Evolutionary conservation across 2,113 vertebrate genomes (phyloP).

Genomic region (Charina bottae): DNA sequence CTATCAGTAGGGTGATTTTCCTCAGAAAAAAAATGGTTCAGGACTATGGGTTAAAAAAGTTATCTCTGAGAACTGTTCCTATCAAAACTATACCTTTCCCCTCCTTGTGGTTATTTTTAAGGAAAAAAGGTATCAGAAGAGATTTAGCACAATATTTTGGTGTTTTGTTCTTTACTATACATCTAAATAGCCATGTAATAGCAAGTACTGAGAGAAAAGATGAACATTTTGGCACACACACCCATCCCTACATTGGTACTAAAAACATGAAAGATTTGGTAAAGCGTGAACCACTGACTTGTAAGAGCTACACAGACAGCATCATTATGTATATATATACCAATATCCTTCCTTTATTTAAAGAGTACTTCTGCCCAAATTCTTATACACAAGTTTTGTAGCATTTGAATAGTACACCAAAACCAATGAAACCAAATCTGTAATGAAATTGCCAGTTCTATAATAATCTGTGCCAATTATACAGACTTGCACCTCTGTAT

Average conservation of each 20-base stretch:
- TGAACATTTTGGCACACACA: background rate
- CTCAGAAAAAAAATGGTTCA: background rate
- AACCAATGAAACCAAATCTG: background rate
- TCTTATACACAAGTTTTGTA: background rate
- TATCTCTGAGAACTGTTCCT: background rate
- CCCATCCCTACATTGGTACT: background rate
- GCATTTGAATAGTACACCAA: background rate
- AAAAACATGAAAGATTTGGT: background rate
- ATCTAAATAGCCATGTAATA: background rate
- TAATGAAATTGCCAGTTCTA: background rate
- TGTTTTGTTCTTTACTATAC: background rate
- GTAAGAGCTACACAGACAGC: background rate
- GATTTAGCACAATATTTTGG: background rate
- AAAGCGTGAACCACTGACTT: background rate
- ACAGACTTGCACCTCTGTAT: background rate
- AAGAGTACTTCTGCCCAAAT: rapidly evolving
- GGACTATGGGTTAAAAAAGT: background rate
- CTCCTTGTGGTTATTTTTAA: background rate
- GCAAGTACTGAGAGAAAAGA: background rate
- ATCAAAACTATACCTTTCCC: background rate
- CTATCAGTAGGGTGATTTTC: background rate
- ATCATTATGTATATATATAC: background rate
- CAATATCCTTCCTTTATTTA: rapidly evolving
- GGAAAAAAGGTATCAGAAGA: background rate
- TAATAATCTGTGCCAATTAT: background rate